Percentiles rank a stretch among this genome's conserved stretches.
These are phyloP conservation scores for Drosophila paulistorum DNA, from an alignment of 1,140 invertebrate genomes.

Conservation along the genomic window DNA sequence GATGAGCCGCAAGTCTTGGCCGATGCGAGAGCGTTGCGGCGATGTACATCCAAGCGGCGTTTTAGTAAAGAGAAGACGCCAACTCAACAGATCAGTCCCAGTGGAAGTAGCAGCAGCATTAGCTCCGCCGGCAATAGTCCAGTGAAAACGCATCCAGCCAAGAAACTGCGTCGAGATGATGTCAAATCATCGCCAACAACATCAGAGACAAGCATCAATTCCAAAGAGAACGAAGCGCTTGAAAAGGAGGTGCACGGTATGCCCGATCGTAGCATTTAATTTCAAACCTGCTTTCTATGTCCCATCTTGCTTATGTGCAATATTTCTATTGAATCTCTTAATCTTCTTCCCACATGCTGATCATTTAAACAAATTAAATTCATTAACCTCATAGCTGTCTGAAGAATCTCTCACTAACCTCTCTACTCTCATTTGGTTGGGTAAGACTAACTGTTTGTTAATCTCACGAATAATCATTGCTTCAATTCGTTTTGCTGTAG, in stretches of 20 bases:
- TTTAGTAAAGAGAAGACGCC: conserved; percentile 41
- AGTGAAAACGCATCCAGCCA: conserved; percentile 36
- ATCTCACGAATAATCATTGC: neutral
- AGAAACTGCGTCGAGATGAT: conserved; percentile 41
- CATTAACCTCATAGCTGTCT: conserved; percentile 28
- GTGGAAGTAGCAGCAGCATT: conserved; percentile 38
- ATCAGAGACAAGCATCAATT: conserved; percentile 73
- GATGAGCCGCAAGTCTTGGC: conserved; percentile 18
- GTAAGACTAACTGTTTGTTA: conserved; percentile 36
- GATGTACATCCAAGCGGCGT: conserved; percentile 42
- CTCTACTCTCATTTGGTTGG: conserved; percentile 30
- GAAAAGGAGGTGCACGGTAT: conserved; percentile 69
- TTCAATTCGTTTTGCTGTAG: neutral
- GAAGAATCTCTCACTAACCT: conserved; percentile 22
- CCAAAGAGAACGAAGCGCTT: conserved; percentile 77
- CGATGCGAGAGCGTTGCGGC: conserved; percentile 22
- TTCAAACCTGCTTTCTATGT: neutral
- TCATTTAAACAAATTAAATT: conserved; percentile 35
- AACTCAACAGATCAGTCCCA: conserved; percentile 22
- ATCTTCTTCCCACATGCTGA: conserved; percentile 63
- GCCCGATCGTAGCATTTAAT: conserved; percentile 3
- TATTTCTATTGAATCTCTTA: conserved; percentile 38
- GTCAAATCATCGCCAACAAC: conserved; percentile 66
- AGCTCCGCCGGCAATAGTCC: conserved; percentile 52
- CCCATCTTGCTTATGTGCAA: conserved; percentile 32